A percentile compares a stretch with the other conserved stretches of the same genome.
Conservation (phyloP, 2,888 invertebrate species). For the Alloscopus bannaensis region DNA sequence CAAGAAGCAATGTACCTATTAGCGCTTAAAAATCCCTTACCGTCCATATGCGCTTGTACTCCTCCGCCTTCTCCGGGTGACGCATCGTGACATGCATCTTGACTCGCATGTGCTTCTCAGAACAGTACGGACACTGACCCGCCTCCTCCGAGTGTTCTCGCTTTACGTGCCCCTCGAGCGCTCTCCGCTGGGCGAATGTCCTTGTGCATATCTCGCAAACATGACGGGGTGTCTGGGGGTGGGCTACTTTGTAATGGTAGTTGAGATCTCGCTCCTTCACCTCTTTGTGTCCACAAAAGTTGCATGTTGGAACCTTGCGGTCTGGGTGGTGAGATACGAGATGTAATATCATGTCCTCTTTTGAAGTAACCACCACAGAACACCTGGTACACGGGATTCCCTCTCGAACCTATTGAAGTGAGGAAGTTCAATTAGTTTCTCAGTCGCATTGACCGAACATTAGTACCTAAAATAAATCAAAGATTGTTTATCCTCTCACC, state of each 20-base stretch:
- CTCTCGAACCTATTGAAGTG: neutral
- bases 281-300: conserved; percentile 35
- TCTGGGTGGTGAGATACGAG: conserved; percentile 29
- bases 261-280: conserved; percentile 46
- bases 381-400: conserved; percentile 9
- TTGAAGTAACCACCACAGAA: neutral
- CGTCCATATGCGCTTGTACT: conserved; percentile 12
- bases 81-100: conserved; percentile 42
- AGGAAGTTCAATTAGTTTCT: neutral
- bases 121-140: conserved; percentile 45
- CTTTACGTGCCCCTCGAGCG: conserved; percentile 5
- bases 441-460: too few relatives aligned
- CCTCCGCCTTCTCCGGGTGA: conserved; percentile 40
- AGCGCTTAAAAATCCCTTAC: too few relatives aligned
- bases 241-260: conserved; percentile 28
- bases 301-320: conserved; percentile 25
- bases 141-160: conserved; percentile 29
- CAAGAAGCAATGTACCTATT: too few relatives aligned
- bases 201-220: conserved; percentile 25
- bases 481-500: neutral
- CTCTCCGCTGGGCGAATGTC: conserved; percentile 12
- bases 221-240: conserved; percentile 27
- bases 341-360: conserved; percentile 15
- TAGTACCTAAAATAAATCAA: too few relatives aligned
- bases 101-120: conserved; percentile 40